These are phyloP conservation scores for Nyctereutes procyonoides DNA, from an alignment of 2,113 vertebrate species.

Conservation along the genomic window DNA sequence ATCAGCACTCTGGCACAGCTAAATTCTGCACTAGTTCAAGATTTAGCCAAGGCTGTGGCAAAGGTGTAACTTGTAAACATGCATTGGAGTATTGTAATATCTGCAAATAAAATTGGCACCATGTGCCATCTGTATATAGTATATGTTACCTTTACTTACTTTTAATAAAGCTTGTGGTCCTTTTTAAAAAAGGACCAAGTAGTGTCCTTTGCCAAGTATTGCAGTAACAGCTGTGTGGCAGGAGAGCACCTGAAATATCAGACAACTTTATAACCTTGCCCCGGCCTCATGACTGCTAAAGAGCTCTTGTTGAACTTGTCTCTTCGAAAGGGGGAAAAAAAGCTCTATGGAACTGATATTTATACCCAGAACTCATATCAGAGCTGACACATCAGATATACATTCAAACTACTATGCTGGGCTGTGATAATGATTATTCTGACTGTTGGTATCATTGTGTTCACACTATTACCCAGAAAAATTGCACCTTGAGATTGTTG, in stretches of 20 bases:
- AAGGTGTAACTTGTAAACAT: no score
- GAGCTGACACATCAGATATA: slow-evolving; percentile 72
- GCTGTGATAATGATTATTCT: slow-evolving; percentile 74
- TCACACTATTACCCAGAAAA: slow-evolving; percentile 77
- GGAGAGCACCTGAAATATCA: slow-evolving; percentile 34
- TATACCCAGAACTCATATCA: slow-evolving; percentile 73
- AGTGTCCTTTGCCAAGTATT: slow-evolving; percentile 67
- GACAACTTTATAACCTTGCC: slow-evolving; percentile 69
- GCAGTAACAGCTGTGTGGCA: slow-evolving; percentile 47
- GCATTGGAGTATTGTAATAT: no score
- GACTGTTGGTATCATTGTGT: slow-evolving; percentile 61
- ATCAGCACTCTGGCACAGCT: no score
- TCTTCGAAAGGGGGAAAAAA: slow-evolving; percentile 58
- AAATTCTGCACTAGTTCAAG: no score
- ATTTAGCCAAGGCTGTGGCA: no score
- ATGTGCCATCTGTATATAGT: no score
- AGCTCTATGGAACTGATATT: slow-evolving; percentile 60
- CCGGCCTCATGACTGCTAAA: slow-evolving; percentile 74
- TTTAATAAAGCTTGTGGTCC: no score
- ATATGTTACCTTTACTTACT: no score
- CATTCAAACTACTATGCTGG: slow-evolving; percentile 61
- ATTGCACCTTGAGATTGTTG: slow-evolving; percentile 78
- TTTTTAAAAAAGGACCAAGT: no score
- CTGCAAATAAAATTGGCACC: no score
- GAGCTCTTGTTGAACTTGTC: slow-evolving; percentile 77